phyloP scores from a whole-genome alignment of 2,888 invertebrate genomes.

The Lottia scabra region DNA sequence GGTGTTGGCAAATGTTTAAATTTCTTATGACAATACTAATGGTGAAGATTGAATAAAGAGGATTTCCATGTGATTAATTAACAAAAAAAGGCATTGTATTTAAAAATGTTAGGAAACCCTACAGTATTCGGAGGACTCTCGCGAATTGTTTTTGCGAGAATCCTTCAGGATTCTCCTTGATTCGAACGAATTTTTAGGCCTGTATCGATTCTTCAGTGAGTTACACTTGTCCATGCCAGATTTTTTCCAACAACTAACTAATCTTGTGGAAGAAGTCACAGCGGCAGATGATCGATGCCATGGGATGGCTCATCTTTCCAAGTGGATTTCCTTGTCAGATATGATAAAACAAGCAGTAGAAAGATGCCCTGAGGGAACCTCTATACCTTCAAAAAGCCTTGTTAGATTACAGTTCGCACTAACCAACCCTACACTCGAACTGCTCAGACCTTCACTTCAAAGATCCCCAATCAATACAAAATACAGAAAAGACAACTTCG shows the following conservation, averaged over 20 bases:
- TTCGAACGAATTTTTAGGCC: no score
- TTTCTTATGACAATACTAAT: no score
- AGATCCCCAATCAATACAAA: slow-evolving; percentile 1
- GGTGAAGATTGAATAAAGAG: no score
- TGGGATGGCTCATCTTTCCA: neutral
- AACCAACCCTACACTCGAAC: neutral
- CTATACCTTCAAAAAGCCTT: slow-evolving; percentile 2
- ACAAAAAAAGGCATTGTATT: no score
- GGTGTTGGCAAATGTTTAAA: no score
- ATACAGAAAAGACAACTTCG: neutral
- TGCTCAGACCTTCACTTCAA: neutral
- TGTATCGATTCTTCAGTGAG: no score
- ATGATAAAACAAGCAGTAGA: neutral
- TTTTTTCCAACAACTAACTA: neutral
- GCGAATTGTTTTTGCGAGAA: no score
- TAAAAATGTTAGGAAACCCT: no score
- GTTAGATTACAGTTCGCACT: neutral
- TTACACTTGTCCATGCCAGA: no score
- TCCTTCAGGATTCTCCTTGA: no score
- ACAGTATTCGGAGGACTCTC: no score
- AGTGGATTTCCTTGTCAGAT: slow-evolving; percentile 11
- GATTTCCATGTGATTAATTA: no score
- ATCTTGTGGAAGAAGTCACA: neutral
- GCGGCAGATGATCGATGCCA: slow-evolving; percentile 8
- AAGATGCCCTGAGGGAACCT: neutral